phyloP scores from a whole-genome alignment of 1,140 invertebrate species.

The Rhopalosiphum padi region DNA sequence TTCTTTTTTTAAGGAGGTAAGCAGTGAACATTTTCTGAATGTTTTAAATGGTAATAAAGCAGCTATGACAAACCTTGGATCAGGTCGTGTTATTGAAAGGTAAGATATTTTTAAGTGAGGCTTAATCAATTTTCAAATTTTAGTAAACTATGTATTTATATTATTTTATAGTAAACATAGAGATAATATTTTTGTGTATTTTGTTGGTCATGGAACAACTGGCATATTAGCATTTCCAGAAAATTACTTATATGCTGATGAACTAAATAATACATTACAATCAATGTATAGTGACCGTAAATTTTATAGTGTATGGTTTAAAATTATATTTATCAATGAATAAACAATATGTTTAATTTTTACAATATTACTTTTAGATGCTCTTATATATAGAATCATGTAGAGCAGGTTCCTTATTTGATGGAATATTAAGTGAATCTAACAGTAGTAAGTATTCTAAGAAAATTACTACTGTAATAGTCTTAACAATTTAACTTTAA shows the following conservation, averaged over 20 bases:
- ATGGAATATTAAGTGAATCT: slow-evolving; percentile 66
- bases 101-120: background rate
- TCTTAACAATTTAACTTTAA: background rate
- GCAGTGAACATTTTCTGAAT: slow-evolving; percentile 48
- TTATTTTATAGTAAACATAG: slow-evolving; percentile 66
- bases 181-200: slow-evolving; percentile 72
- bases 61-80: slow-evolving; percentile 49
- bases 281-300: slow-evolving; percentile 65
- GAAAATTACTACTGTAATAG: background rate
- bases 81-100: slow-evolving; percentile 58
- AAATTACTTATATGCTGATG: slow-evolving; percentile 61
- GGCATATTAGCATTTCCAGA: slow-evolving; percentile 69
- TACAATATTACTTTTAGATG: slow-evolving; percentile 63
- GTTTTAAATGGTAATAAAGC: slow-evolving; percentile 55
- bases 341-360: background rate
- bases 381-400: slow-evolving; percentile 74
- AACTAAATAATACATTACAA: slow-evolving; percentile 63
- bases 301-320: slow-evolving; percentile 59
- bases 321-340: background rate
- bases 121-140: background rate
- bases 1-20: slow-evolving; percentile 46
- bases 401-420: slow-evolving; percentile 74
- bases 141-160: background rate
- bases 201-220: slow-evolving; percentile 72
- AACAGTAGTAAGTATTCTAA: slow-evolving; percentile 65